Evolutionary conservation across 2,888 invertebrate species (phyloP).

Genomic region (Troides helena): DNA sequence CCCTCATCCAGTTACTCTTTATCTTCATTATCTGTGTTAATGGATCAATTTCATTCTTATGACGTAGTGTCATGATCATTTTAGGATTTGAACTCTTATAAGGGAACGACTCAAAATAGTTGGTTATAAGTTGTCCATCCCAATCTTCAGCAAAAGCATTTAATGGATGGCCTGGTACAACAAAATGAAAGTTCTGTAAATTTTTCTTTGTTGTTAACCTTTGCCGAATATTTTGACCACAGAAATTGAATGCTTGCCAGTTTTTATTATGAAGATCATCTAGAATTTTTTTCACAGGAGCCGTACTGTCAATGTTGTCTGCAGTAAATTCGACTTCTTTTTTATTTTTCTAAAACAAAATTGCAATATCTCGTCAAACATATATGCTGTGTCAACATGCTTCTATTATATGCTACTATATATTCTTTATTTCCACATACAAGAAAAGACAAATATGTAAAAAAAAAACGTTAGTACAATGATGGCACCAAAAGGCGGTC

Average conservation of each 20-base stretch:
- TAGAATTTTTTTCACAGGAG: slow-evolving; percentile 51
- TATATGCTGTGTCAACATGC: too few species aligned
- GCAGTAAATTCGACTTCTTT: slow-evolving; percentile 40
- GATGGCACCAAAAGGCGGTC: too few species aligned
- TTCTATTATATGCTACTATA: too few species aligned
- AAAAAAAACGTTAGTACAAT: too few species aligned
- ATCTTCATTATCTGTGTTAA: slow-evolving; percentile 50
- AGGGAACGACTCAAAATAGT: slow-evolving; percentile 61
- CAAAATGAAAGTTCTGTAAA: slow-evolving; percentile 42
- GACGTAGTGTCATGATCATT: slow-evolving; percentile 49
- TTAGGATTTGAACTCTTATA: slow-evolving; percentile 61
- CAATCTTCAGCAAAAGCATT: slow-evolving; percentile 58
- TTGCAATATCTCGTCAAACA: neutral
- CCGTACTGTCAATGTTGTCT: slow-evolving; percentile 52
- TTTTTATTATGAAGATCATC: slow-evolving; percentile 47
- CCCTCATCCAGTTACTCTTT: slow-evolving; percentile 55
- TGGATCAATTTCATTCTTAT: slow-evolving; percentile 55
- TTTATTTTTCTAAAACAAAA: slow-evolving; percentile 34
- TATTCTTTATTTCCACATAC: too few species aligned
- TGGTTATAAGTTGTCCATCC: slow-evolving; percentile 58
- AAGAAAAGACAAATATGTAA: too few species aligned
- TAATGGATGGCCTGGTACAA: slow-evolving; percentile 53
- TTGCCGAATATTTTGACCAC: slow-evolving; percentile 48
- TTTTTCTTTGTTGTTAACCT: slow-evolving; percentile 34
- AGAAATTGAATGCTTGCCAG: slow-evolving; percentile 48